Evolutionary conservation across 2,797 vertebrate species (phyloP).

Genomic region (Mastacembelus armatus): DNA sequence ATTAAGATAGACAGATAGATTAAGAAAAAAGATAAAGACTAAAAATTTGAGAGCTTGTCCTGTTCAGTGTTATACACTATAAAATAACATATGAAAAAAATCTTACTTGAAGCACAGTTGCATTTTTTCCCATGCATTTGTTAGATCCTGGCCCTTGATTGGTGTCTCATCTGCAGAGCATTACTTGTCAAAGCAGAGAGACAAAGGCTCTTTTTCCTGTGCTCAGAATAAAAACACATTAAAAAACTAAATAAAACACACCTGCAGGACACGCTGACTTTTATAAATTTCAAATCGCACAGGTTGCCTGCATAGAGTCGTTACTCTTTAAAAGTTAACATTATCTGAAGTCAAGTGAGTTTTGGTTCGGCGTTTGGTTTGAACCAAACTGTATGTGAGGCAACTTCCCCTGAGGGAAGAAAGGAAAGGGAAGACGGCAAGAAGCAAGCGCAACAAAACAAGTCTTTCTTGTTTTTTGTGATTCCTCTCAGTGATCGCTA

Average conservation of each 20-base stretch:
- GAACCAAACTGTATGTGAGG: constrained; percentile 65
- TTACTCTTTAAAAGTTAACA: constrained; percentile 20
- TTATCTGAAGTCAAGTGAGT: constrained; percentile 50
- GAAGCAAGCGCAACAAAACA: constrained; percentile 62
- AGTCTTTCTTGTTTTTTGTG: constrained; percentile 70
- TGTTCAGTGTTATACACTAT: too few relatives aligned
- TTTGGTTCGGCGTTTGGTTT: constrained; percentile 37
- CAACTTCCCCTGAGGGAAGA: constrained; percentile 59
- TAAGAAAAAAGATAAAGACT: neutral
- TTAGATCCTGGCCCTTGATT: neutral
- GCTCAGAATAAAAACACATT: constrained; percentile 17
- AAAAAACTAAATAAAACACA: constrained; percentile 8
- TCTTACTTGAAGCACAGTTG: too few relatives aligned
- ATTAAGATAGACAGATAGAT: constrained; percentile 1
- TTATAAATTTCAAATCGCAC: too few relatives aligned
- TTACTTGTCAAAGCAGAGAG: constrained; percentile 44
- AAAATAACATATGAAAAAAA: too few relatives aligned
- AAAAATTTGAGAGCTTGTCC: too few relatives aligned
- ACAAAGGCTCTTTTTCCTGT: constrained; percentile 40
- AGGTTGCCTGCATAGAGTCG: constrained; percentile 23
- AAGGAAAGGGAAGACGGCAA: constrained; percentile 26
- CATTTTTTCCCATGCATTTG: constrained; percentile 3
- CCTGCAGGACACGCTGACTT: constrained; percentile 46
- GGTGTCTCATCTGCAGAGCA: constrained; percentile 38
- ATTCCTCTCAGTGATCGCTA: constrained; percentile 76